A percentile compares a stretch with the other conserved stretches of the same genome.
Evolutionary conservation across 2,888 invertebrate genomes (phyloP).

Genomic region (Muscina levida): DNA sequence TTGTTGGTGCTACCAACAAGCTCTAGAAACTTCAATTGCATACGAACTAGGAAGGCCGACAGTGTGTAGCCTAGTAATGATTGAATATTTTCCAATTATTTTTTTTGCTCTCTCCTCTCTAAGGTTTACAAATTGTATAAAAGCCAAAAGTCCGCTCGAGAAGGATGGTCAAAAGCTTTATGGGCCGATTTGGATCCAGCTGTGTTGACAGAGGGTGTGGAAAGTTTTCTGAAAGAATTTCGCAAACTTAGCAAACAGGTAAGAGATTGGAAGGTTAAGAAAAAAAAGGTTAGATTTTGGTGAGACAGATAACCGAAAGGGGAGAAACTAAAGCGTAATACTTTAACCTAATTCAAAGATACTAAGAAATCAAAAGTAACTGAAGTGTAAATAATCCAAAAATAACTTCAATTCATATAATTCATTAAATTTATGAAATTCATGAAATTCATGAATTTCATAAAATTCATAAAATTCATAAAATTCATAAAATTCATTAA

Average conservation of each 20-base stretch:
- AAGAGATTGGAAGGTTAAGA: constrained; percentile 72
- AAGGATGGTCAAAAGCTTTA: constrained; percentile 91
- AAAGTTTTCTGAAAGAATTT: constrained; percentile 89
- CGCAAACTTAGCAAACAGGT: constrained; percentile 86
- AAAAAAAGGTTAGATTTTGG: no score
- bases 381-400: no score
- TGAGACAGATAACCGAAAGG: no score
- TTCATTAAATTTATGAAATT: no score
- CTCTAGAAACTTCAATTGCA: constrained; percentile 41
- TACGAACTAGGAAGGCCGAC: not conserved
- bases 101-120: constrained; percentile 58
- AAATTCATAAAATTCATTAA: no score
- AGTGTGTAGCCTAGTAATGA: constrained; percentile 46
- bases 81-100: constrained; percentile 49
- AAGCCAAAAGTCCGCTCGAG: constrained; percentile 88
- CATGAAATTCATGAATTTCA: no score
- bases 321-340: no score
- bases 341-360: no score
- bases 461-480: no score
- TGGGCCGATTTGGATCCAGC: constrained; percentile 94
- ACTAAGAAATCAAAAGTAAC: no score
- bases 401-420: no score
- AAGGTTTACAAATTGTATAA: constrained; percentile 89
- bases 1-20: constrained; percentile 23
- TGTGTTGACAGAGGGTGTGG: constrained; percentile 91